Evolutionary conservation across 2,797 vertebrate genomes (phyloP).

Genomic region (Peromyscus aztecus): DNA sequence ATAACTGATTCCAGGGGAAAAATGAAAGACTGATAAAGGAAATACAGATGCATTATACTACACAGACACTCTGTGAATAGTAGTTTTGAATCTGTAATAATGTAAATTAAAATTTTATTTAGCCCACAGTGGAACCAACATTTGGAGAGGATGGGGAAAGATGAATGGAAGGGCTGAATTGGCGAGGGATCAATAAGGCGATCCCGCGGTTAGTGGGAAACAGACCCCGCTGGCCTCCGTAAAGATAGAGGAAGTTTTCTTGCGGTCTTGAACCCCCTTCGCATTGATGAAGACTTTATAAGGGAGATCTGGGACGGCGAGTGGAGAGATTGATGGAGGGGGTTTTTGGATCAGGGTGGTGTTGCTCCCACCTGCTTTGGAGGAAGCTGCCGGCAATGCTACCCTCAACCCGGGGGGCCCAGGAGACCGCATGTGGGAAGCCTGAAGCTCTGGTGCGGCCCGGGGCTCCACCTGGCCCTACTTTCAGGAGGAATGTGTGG

Average conservation of each 20-base stretch:
- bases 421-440: background rate
- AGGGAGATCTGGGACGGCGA: background rate
- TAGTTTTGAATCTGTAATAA: conserved; percentile 53
- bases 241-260: background rate
- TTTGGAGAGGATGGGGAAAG: background rate
- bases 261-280: background rate
- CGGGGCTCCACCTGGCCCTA: background rate
- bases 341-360: background rate
- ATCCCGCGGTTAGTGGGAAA: background rate
- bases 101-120: conserved; percentile 32
- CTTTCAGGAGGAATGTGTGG: accelerated
- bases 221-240: background rate
- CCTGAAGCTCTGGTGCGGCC: background rate
- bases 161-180: background rate
- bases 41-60: background rate
- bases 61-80: background rate
- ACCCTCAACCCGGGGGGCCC: no score
- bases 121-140: background rate
- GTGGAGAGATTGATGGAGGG: background rate
- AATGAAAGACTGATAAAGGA: background rate
- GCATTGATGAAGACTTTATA: background rate
- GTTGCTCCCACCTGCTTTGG: background rate
- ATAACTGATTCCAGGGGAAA: background rate
- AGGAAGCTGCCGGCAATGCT: background rate
- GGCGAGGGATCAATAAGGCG: background rate